Evolutionary conservation across 2,888 invertebrate species (phyloP).

Genomic region (Baronia brevicornis): DNA sequence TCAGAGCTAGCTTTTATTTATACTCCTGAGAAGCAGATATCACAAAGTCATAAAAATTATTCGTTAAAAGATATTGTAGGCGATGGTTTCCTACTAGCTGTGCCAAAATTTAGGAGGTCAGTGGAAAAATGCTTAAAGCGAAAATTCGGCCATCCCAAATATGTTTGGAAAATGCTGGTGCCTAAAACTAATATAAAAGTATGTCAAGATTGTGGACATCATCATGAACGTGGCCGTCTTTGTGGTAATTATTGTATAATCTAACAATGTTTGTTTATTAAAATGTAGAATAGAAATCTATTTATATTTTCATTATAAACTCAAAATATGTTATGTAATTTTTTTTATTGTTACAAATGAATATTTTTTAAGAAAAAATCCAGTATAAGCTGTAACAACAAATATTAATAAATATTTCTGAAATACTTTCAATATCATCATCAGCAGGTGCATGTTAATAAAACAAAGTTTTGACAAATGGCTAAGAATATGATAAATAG

Average conservation of each 20-base stretch:
- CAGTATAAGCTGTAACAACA: too few species aligned
- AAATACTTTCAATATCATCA: too few species aligned
- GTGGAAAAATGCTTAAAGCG: constrained; percentile 83
- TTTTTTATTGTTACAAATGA: background rate
- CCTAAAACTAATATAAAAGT: constrained; percentile 84
- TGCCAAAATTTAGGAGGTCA: constrained; percentile 85
- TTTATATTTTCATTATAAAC: background rate
- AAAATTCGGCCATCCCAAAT: constrained; percentile 81
- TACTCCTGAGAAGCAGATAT: constrained; percentile 32
- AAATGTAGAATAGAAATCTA: too few species aligned
- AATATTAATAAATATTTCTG: too few species aligned
- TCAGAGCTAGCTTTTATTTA: constrained; percentile 54
- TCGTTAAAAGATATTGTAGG: constrained; percentile 80
- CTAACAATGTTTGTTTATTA: background rate
- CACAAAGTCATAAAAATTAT: constrained; percentile 37
- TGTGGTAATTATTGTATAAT: constrained; percentile 91
- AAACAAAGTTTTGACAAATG: too few species aligned
- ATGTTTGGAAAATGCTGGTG: constrained; percentile 80
- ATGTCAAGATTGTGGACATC: constrained; percentile 89
- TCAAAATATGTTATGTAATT: background rate
- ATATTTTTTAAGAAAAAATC: background rate
- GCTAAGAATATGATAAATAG: too few species aligned
- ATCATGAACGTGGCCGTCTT: constrained; percentile 84
- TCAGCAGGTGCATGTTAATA: too few species aligned
- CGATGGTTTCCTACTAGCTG: constrained; percentile 87